Conservation (phyloP, 2,113 vertebrate species). For the Xerus inauris region DNA sequence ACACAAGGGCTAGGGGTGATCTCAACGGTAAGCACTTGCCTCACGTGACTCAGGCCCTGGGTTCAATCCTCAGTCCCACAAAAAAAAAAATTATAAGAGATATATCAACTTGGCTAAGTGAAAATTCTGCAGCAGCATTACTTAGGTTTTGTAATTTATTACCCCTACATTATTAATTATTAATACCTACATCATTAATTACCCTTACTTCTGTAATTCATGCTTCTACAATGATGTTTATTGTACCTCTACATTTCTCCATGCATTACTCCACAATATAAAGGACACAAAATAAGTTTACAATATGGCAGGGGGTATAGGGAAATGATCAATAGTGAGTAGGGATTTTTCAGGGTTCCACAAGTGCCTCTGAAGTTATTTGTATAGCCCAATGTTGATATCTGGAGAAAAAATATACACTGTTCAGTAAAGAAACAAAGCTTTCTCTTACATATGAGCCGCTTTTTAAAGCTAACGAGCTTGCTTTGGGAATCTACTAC, state of each 20-base stretch:
- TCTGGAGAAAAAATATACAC: background rate
- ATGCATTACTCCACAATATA: background rate
- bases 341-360: background rate
- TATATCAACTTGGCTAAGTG: background rate
- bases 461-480: background rate
- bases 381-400: background rate
- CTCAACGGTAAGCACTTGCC: too few species aligned
- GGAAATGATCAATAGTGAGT: constrained; percentile 8
- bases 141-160: constrained; percentile 3
- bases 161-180: background rate
- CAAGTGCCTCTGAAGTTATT: background rate
- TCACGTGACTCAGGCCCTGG: too few species aligned
- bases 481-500: constrained; percentile 13
- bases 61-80: too few species aligned
- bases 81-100: background rate
- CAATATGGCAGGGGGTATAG: background rate
- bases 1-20: background rate
- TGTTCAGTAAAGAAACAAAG: constrained; percentile 33
- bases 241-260: background rate
- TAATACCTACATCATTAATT: background rate
- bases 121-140: background rate
- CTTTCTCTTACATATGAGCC: background rate
- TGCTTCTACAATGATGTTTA: constrained; percentile 30
- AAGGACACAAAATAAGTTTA: background rate
- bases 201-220: background rate